Evolutionary conservation across 1,140 invertebrate genomes (phyloP).

Genomic region (Drosophila insularis): DNA sequence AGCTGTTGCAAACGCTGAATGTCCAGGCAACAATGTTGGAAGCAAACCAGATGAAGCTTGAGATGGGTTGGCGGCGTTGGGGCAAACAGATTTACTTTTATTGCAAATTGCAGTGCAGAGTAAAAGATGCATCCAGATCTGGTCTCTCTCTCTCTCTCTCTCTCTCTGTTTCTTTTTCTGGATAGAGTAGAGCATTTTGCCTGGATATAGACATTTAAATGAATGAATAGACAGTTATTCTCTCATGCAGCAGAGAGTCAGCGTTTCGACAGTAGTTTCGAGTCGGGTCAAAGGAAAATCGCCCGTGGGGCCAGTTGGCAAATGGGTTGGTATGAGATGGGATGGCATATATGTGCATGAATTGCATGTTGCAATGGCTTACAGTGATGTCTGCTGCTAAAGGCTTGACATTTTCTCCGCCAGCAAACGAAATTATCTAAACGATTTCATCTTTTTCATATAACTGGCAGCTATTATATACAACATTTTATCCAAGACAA

Average conservation of each 20-base stretch:
- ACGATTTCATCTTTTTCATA: neutral
- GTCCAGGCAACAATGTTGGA: slow-evolving; percentile 33
- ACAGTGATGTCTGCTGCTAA: neutral
- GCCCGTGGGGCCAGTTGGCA: neutral
- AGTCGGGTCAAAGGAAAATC: neutral
- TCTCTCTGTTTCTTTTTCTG: no score
- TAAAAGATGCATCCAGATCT: slow-evolving; percentile 35
- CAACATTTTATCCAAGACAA: no score
- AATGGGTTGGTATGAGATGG: neutral
- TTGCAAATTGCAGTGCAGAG: slow-evolving; percentile 69
- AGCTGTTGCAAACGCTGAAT: slow-evolving; percentile 17
- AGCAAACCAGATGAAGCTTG: slow-evolving; percentile 23
- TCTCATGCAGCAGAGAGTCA: neutral
- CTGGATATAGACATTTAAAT: slow-evolving; percentile 74
- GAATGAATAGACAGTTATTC: slow-evolving; percentile 53
- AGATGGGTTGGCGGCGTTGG: slow-evolving; percentile 1
- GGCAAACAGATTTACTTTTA: slow-evolving; percentile 69
- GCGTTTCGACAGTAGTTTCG: neutral
- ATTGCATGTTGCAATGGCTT: neutral
- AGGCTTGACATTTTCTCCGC: neutral
- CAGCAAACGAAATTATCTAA: neutral
- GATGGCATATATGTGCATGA: neutral
- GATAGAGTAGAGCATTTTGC: neutral
- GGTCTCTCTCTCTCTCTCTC: neutral
- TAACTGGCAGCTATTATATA: neutral